Conservation (phyloP, 2,113 vertebrate species). For the Periophthalmus modestus region DNA sequence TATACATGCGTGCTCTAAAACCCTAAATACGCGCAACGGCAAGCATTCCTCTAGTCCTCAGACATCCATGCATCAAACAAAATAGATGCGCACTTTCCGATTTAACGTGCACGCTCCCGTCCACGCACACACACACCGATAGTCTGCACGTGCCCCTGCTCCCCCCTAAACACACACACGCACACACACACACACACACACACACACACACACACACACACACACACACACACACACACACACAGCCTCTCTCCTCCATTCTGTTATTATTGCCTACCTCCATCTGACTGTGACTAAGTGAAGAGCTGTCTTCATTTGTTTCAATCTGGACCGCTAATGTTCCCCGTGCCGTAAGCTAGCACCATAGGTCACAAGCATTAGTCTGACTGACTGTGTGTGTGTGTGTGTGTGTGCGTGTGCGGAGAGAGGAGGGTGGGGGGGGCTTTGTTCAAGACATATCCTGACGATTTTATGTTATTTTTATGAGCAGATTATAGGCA, state of each 20-base stretch:
- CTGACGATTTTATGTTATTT: slow-evolving; percentile 7
- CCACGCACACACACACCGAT: not conserved
- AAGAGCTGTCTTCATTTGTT: slow-evolving; percentile 73
- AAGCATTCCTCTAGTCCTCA: not conserved
- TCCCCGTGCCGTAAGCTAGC: slow-evolving; percentile 62
- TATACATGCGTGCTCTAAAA: not conserved
- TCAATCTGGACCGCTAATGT: slow-evolving; percentile 72
- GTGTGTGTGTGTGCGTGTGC: slow-evolving; percentile 12
- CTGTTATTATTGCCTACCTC: slow-evolving; percentile 61
- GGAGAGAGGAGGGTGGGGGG: too few species aligned
- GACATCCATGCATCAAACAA: slow-evolving; percentile 8
- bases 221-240: slow-evolving; percentile 6
- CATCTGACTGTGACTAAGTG: slow-evolving; percentile 71
- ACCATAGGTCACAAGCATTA: slow-evolving; percentile 69
- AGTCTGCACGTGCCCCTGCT: not conserved
- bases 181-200: not conserved
- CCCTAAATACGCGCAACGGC: not conserved
- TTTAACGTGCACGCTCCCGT: not conserved
- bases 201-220: not conserved
- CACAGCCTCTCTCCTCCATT: slow-evolving; percentile 19
- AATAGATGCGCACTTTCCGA: not conserved
- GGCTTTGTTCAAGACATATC: slow-evolving; percentile 12
- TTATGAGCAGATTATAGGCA: slow-evolving; percentile 1
- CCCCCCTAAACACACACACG: not conserved
- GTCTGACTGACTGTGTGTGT: slow-evolving; percentile 32